Base-by-base conservation (phyloP, 2,113 vertebrate genomes). In the Forbesichthys papilliferus region DNA sequence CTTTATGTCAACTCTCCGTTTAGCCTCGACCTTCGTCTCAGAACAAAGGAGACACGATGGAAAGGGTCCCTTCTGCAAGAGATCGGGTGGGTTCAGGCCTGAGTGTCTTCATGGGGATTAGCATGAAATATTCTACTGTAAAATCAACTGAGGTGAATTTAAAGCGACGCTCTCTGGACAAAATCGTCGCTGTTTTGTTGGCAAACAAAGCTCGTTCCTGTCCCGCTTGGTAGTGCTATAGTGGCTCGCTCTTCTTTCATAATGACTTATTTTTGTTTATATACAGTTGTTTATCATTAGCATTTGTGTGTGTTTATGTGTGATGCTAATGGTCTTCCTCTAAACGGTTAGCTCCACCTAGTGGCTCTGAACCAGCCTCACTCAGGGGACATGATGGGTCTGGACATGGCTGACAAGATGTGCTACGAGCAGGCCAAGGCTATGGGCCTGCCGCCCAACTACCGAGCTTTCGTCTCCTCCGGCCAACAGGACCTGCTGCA, bases 401-500 rank as follows among this genome's bases (percentile, higher is more conserved):
- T 89, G 5, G 69, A 92, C 68, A 70, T 61, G 9, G 95, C 93
- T 0, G 96, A 99, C 84, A 91, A 92, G 42, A 93, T 96, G 87
- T 99, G 98, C 72, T 95, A 96, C 59, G 92, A 94, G 74, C 97
- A 99, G 78, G 96, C 97, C 69, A 94, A 94, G 48, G 95, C 92
- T 0, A 94, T 96, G 49, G 97, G 96, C 11, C 86, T 99, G 60
- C 47, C 84, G 0, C 92, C 95, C 0, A 96, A 95, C 56, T 99
- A 96, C 51, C 90, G 94, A 51, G 96, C 96, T 3, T 99, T 99
- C 82, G 86, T 99, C 14, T 99, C 98, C 0, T 94, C 96, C 0
- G 92, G 95, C 74, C 82, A 94, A 63, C 96, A 97, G 77, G 97
- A 98, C 76, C 87, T 99, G 84, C 90, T 91, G 71, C 93, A 95